phyloP scores from a whole-genome alignment of 2,113 vertebrate genomes.

The Toxotes jaculatrix region DNA sequence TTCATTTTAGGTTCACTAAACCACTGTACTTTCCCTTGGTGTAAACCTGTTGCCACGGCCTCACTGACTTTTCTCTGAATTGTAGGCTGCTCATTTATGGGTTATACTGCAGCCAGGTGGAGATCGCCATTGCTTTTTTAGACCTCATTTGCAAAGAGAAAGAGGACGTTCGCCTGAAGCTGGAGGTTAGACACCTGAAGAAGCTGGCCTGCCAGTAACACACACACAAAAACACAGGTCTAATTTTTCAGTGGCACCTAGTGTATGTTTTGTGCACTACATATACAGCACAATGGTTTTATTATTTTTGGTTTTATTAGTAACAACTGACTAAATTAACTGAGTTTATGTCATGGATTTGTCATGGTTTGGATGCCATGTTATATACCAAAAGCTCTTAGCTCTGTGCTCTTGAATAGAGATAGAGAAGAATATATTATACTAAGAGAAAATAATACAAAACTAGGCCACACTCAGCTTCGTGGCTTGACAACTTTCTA shows the following conservation, averaged over 20 bases:
- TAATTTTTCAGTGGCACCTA: slow-evolving; percentile 24
- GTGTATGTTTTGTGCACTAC: slow-evolving; percentile 41
- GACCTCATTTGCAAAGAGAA: slow-evolving; percentile 94
- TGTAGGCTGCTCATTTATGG: slow-evolving; percentile 92
- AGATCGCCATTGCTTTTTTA: slow-evolving; percentile 89
- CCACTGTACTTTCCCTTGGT: background rate
- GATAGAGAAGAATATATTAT: background rate
- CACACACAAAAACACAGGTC: background rate
- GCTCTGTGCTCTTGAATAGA: background rate
- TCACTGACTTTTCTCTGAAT: background rate
- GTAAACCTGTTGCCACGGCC: background rate
- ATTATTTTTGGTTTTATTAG: background rate
- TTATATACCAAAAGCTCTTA: background rate
- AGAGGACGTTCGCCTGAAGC: slow-evolving; percentile 92
- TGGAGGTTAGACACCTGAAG: slow-evolving; percentile 85
- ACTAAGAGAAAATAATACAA: background rate
- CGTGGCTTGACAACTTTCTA: background rate
- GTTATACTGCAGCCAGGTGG: slow-evolving; percentile 94
- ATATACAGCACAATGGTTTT: background rate
- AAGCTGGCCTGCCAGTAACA: background rate
- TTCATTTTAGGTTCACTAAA: background rate
- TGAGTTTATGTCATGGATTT: background rate
- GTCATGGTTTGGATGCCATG: background rate
- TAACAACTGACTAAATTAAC: background rate
- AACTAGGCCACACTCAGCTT: background rate